A percentile compares a stretch with the other conserved stretches of the same genome.
These are phyloP conservation scores for Euzophera pinguis DNA, from an alignment of 2,888 invertebrate species.

Conservation along the genomic window DNA sequence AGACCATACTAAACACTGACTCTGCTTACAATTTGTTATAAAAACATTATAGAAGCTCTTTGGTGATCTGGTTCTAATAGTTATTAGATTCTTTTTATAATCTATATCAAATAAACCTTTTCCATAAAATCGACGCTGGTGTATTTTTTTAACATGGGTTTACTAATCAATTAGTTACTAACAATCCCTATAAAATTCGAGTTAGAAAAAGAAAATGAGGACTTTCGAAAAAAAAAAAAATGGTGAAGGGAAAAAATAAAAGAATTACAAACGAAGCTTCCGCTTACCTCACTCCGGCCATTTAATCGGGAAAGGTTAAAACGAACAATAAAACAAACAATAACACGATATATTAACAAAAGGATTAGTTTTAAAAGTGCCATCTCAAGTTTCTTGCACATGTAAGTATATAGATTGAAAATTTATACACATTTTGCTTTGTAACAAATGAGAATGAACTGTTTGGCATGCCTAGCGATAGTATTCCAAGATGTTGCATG, in stretches of 20 bases:
- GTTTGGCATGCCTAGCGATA: slow-evolving; percentile 70
- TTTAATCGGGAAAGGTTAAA: slow-evolving; percentile 50
- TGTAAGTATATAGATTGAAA: slow-evolving; percentile 64
- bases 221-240: slow-evolving; percentile 25
- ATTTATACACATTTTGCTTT: slow-evolving; percentile 40
- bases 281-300: slow-evolving; percentile 59
- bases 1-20: slow-evolving; percentile 22
- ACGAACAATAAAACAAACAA: slow-evolving; percentile 22
- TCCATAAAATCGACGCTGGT: slow-evolving; percentile 76
- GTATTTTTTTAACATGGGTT: slow-evolving; percentile 79
- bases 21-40: slow-evolving; percentile 35
- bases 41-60: slow-evolving; percentile 41
- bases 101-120: slow-evolving; percentile 71
- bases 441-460: slow-evolving; percentile 59
- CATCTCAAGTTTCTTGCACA: slow-evolving; percentile 53
- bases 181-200: slow-evolving; percentile 43
- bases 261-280: slow-evolving; percentile 43
- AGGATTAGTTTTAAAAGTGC: slow-evolving; percentile 34
- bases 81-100: slow-evolving; percentile 65
- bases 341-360: slow-evolving; percentile 35
- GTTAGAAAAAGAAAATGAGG: slow-evolving; percentile 30
- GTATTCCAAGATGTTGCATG: slow-evolving; percentile 32
- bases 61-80: slow-evolving; percentile 73
- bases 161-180: slow-evolving; percentile 73
- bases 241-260: slow-evolving; percentile 54